Conservation (phyloP, 2,888 invertebrate species). For the Acanthosepion esculentum region DNA sequence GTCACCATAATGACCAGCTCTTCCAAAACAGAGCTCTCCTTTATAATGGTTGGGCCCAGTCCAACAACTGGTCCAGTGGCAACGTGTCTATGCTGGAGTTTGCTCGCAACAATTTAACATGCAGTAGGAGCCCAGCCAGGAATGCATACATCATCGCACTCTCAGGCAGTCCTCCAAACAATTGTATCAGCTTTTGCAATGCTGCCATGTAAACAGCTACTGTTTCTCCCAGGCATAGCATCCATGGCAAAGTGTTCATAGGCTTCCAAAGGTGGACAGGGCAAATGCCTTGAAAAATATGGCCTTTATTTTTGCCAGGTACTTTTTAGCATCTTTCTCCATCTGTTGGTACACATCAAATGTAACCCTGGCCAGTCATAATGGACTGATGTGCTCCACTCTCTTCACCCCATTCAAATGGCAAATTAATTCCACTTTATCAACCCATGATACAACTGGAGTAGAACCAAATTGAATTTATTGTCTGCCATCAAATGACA, state of each 20-base stretch:
- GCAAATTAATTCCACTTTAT: too few relatives aligned
- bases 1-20: neutral
- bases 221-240: neutral
- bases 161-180: neutral
- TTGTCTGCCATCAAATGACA: too few relatives aligned
- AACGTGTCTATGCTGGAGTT: neutral
- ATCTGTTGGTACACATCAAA: neutral
- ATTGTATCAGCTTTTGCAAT: neutral
- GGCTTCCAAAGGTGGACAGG: neutral
- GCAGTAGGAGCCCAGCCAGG: neutral
- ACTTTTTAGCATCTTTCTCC: neutral
- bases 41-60: neutral
- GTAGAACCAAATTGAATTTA: too few relatives aligned
- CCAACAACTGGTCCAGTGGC: too few relatives aligned
- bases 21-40: neutral
- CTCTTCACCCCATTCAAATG: too few relatives aligned
- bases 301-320: neutral
- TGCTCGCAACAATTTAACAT: neutral
- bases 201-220: neutral
- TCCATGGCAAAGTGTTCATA: neutral
- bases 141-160: neutral
- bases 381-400: neutral
- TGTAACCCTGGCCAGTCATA: neutral
- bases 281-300: neutral
- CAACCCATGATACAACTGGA: too few relatives aligned